These are phyloP conservation scores for Allobates femoralis DNA, from an alignment of 2,797 vertebrate species.

Conservation along the genomic window DNA sequence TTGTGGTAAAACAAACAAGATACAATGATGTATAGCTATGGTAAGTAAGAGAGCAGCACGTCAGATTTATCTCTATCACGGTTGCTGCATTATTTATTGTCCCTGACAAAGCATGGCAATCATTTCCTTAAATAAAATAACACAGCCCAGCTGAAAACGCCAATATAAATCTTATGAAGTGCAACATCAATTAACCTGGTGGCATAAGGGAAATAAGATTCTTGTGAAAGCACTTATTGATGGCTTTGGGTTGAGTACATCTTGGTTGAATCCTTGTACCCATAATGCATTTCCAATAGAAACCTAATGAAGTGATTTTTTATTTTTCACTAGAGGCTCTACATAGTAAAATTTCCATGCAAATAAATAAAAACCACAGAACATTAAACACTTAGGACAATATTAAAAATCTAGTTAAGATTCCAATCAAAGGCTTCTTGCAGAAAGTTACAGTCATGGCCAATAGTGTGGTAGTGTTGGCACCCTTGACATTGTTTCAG, in stretches of 20 bases:
- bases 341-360: conserved; percentile 41
- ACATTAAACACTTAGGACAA: conserved; percentile 5
- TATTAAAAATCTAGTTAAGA: conserved; percentile 4
- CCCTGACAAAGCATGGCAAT: conserved; percentile 32
- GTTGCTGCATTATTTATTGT: conserved; percentile 41
- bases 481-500: too few species aligned
- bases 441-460: too few species aligned
- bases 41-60: not conserved
- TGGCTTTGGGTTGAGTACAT: not conserved
- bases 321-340: not conserved
- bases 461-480: too few species aligned
- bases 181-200: conserved; percentile 56
- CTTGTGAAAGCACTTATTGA: conserved; percentile 50
- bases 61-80: not conserved
- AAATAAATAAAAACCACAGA: conserved; percentile 5
- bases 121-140: conserved; percentile 60
- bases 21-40: conserved; percentile 39
- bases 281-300: conserved; percentile 19
- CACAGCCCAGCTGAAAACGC: conserved; percentile 49
- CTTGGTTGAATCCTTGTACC: not conserved
- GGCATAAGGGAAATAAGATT: conserved; percentile 38
- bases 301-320: conserved; percentile 29
- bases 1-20: conserved; percentile 29
- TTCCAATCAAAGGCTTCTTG: conserved; percentile 36
- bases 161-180: conserved; percentile 53